phyloP scores from a whole-genome alignment of 2,888 invertebrate species.

The Actias luna region DNA sequence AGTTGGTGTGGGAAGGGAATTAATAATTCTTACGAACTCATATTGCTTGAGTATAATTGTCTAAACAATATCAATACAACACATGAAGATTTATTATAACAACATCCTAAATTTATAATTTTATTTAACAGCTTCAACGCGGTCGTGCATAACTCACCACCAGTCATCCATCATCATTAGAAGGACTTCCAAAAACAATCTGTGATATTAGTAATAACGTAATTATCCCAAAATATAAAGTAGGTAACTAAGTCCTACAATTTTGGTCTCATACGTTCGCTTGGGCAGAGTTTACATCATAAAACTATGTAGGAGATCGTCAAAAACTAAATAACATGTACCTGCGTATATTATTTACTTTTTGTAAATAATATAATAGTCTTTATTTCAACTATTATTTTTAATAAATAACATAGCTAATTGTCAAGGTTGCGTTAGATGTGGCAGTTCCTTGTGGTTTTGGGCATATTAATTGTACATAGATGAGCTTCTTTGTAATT shows the following conservation, averaged over 20 bases:
- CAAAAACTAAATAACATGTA: not conserved
- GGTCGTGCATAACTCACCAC: slow-evolving; percentile 75
- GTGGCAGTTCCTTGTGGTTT: not conserved
- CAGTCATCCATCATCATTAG: slow-evolving; percentile 77
- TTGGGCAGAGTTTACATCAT: slow-evolving; percentile 24
- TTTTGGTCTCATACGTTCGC: slow-evolving; percentile 48
- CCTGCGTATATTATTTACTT: slow-evolving; percentile 5
- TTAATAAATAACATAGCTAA: not conserved
- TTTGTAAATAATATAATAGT: not conserved
- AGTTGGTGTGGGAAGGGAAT: too few species aligned
- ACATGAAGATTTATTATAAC: slow-evolving; percentile 12
- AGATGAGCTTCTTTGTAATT: slow-evolving; percentile 16
- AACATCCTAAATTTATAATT: slow-evolving; percentile 23
- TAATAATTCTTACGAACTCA: too few species aligned
- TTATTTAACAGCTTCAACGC: slow-evolving; percentile 75
- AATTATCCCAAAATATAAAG: slow-evolving; percentile 48
- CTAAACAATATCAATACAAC: too few species aligned
- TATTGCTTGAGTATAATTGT: not conserved
- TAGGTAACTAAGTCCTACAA: slow-evolving; percentile 34
- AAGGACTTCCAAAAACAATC: slow-evolving; percentile 46
- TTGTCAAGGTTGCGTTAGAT: not conserved
- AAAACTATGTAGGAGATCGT: not conserved
- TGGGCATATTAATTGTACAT: slow-evolving; percentile 18
- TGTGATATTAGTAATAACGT: slow-evolving; percentile 69
- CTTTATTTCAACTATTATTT: not conserved